phyloP scores from a whole-genome alignment of 2,888 invertebrate species.

The Chaetogeoica ovagalla region DNA sequence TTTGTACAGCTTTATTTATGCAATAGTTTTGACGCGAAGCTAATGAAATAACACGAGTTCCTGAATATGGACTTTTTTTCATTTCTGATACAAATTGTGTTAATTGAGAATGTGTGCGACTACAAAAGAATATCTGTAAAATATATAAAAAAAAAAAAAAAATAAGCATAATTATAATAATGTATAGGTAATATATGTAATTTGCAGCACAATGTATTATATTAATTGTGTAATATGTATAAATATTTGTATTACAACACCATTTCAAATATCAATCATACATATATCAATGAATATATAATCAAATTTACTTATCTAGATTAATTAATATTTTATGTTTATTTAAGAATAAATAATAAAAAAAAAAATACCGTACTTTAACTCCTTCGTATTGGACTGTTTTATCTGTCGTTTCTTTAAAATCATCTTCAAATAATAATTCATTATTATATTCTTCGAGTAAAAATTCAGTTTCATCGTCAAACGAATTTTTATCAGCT shows the following conservation, averaged over 20 bases:
- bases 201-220: too few species aligned
- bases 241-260: too few species aligned
- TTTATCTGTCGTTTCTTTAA: slow-evolving; percentile 19
- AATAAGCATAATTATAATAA: too few species aligned
- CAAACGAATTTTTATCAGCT: slow-evolving; percentile 22
- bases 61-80: slow-evolving; percentile 75
- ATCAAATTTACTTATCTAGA: too few species aligned
- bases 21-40: slow-evolving; percentile 93
- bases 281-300: too few species aligned
- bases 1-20: slow-evolving; percentile 78
- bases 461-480: slow-evolving; percentile 41
- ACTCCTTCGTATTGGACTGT: slow-evolving; percentile 20
- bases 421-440: background rate
- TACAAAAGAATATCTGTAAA: slow-evolving; percentile 89
- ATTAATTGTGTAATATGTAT: too few species aligned
- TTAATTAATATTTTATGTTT: too few species aligned
- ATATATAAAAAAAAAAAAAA: slow-evolving; percentile 69
- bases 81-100: slow-evolving; percentile 94
- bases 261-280: too few species aligned
- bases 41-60: slow-evolving; percentile 76
- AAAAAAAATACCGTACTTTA: slow-evolving; percentile 5
- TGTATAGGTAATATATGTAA: too few species aligned
- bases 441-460: slow-evolving; percentile 35
- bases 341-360: too few species aligned
- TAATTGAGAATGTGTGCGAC: slow-evolving; percentile 95